phyloP scores from a whole-genome alignment of 2,797 vertebrate species.

The Urophycis tenuis region DNA sequence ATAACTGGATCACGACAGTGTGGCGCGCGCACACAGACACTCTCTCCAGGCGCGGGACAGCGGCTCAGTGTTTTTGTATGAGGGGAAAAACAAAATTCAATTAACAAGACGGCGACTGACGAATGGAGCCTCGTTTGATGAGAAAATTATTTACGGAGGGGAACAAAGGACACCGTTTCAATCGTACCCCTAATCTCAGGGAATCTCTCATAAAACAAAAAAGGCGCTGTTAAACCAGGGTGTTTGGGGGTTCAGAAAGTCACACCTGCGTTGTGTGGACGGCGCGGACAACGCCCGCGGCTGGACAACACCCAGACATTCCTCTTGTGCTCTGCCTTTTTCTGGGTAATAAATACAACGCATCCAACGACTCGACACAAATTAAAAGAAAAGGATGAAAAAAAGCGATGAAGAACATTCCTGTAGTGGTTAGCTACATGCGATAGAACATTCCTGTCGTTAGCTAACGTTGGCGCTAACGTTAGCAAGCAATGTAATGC shows the following conservation, averaged over 20 bases:
- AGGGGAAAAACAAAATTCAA: neutral
- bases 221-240: conserved; percentile 9
- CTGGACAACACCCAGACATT: neutral
- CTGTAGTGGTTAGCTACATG: too few relatives aligned
- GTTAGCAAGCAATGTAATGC: too few relatives aligned
- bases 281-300: neutral
- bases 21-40: too few relatives aligned
- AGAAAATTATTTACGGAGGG: neutral
- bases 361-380: neutral
- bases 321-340: neutral
- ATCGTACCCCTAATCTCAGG: neutral
- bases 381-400: neutral
- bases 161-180: neutral
- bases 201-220: conserved; percentile 2
- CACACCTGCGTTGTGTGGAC: conserved; percentile 24
- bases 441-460: too few relatives aligned
- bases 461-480: neutral
- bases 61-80: neutral
- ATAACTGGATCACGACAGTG: neutral
- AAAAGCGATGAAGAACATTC: too few relatives aligned
- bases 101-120: neutral
- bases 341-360: neutral
- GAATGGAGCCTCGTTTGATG: neutral
- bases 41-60: neutral
- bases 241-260: conserved; percentile 28